Evolutionary conservation across 64 coral and sea anemone species (phyloP).

Genomic region (Dendrophyllia cribrosa): DNA sequence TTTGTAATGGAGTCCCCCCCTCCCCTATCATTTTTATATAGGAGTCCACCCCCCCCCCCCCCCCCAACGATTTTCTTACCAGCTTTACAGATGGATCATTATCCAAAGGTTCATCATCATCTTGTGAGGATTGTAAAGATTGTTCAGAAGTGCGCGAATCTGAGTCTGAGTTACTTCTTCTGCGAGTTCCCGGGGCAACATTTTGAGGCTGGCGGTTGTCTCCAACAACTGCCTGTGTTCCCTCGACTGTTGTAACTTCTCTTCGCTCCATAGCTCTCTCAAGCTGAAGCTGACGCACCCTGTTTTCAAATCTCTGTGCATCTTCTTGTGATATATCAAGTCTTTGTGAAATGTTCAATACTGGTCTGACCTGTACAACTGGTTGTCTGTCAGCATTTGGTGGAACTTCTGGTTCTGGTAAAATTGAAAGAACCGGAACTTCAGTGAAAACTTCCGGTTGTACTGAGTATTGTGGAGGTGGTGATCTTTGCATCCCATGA

Average conservation of each 20-base stretch:
- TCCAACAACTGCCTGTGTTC: background rate
- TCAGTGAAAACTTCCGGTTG: background rate
- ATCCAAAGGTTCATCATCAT: conserved; percentile 36
- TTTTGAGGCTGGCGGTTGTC: conserved; percentile 1
- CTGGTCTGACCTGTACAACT: conserved; percentile 14
- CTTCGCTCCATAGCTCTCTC: conserved; percentile 40
- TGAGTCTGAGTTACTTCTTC: background rate
- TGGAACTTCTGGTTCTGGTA: conserved; percentile 26
- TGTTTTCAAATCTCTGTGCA: conserved; percentile 21
- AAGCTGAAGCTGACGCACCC: conserved; percentile 39
- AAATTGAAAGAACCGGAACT: conserved; percentile 12
- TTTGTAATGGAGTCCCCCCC: too few species aligned
- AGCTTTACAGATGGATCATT: conserved; percentile 27
- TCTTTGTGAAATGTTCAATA: conserved; percentile 10
- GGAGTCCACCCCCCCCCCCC: too few species aligned
- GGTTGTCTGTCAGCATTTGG: conserved; percentile 16
- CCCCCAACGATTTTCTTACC: background rate
- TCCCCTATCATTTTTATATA: too few species aligned
- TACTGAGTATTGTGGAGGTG: conserved; percentile 30
- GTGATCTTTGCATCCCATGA: background rate
- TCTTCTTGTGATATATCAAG: conserved; percentile 21
- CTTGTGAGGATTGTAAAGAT: background rate
- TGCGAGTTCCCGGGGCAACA: background rate
- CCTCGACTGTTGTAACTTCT: background rate
- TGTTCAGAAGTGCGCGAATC: conserved; percentile 27